phyloP scores from a whole-genome alignment of 2,888 invertebrate genomes.

The Micoletzkya japonica region DNA sequence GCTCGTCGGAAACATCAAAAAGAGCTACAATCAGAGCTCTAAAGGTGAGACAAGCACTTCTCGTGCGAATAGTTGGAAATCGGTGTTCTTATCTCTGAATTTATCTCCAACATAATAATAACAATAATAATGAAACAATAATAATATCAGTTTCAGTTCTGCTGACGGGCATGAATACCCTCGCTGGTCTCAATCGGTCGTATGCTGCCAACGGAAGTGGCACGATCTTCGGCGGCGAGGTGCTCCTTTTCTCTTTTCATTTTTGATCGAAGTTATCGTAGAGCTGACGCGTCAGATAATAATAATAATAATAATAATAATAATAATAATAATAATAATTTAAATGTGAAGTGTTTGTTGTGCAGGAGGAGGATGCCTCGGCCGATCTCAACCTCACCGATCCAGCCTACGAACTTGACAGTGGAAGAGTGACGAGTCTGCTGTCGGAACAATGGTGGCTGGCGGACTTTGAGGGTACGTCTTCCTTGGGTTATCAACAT shows the following conservation, averaged over 20 bases:
- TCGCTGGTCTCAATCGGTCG: constrained; percentile 45
- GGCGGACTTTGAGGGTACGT: constrained; percentile 34
- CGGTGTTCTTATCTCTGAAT: not conserved
- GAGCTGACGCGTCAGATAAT: no score
- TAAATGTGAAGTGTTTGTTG: not conserved
- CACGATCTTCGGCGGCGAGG: constrained; percentile 35
- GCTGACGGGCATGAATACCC: constrained; percentile 34
- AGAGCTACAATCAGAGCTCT: constrained; percentile 55
- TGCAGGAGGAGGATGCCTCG: constrained; percentile 16
- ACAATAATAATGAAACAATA: not conserved
- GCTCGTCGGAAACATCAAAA: constrained; percentile 53
- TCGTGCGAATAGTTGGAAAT: not conserved
- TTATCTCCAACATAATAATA: not conserved
- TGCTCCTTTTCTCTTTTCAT: not conserved
- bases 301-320: no score
- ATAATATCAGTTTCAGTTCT: no score
- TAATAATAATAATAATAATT: no score
- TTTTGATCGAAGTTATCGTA: not conserved
- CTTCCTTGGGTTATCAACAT: no score
- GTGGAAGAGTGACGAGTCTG: constrained; percentile 46
- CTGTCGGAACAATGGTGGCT: constrained; percentile 51
- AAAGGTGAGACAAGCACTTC: no score
- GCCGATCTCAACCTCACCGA: constrained; percentile 40
- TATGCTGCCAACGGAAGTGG: constrained; percentile 44
- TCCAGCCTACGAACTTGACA: constrained; percentile 53